Conservation (phyloP, 2,113 vertebrate species). For the rat (Rattus norvegicus) region GRCr8 NC_086021.1:128986501-128987000, state of each 20-base stretch:
- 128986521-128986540: slow-evolving; percentile 36
- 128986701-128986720: background rate
- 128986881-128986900: slow-evolving; percentile 78
- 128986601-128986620: background rate
- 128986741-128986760: slow-evolving; percentile 37
- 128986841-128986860: slow-evolving; percentile 79
- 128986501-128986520: slow-evolving; percentile 9
- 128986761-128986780: slow-evolving; percentile 20
- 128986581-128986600: background rate
- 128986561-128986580: background rate
- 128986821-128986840: slow-evolving; percentile 57
- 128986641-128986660: background rate
- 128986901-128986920: slow-evolving; percentile 78
- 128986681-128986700: background rate
- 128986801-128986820: slow-evolving; percentile 71
- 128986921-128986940: slow-evolving; percentile 73
- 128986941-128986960: slow-evolving; percentile 80
- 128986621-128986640: background rate
- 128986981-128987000: slow-evolving; percentile 73
- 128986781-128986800: slow-evolving; percentile 29
- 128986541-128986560: slow-evolving; percentile 13
- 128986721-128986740: slow-evolving; percentile 14
- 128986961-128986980: slow-evolving; percentile 79
- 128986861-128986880: slow-evolving; percentile 68
- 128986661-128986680: background rate